Conservation (phyloP, 2,888 invertebrate genomes). For the Lissonota sp. region DNA sequence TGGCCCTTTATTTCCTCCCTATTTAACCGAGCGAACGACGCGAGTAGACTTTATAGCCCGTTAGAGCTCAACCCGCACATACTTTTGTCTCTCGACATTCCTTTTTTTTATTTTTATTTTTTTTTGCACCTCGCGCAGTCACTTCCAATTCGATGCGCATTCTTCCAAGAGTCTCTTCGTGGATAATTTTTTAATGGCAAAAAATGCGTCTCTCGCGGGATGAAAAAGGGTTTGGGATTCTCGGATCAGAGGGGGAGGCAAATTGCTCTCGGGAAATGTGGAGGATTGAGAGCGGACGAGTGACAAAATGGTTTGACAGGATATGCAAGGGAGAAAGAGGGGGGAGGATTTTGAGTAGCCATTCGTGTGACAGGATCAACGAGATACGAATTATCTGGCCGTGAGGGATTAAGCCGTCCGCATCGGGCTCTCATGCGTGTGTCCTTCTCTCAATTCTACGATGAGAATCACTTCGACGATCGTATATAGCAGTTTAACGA, state of each 20-base stretch:
- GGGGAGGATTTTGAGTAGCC: slow-evolving; percentile 18
- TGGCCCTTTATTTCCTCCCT: neutral
- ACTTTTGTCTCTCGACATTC: neutral
- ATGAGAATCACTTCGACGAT: slow-evolving; percentile 1
- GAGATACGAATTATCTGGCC: slow-evolving; percentile 60
- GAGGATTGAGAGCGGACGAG: too few relatives aligned
- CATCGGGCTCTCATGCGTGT: neutral
- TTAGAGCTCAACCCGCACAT: neutral
- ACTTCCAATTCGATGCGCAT: neutral
- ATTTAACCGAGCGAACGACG: neutral
- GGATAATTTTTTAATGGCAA: too few relatives aligned
- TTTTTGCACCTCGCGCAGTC: too few relatives aligned
- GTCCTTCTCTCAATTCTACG: too few relatives aligned
- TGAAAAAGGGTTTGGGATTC: too few relatives aligned
- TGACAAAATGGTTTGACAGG: slow-evolving; percentile 14
- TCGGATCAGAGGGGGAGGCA: too few relatives aligned
- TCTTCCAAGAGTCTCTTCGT: neutral
- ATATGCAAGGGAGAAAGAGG: neutral
- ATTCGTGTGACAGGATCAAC: slow-evolving; percentile 56
- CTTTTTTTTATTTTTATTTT: neutral
- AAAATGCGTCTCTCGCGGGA: too few relatives aligned
- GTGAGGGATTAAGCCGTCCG: slow-evolving; percentile 47
- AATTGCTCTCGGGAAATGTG: too few relatives aligned
- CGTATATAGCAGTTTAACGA: neutral
- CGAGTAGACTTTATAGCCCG: neutral